These are phyloP conservation scores for Lateolabrax maculatus DNA, from an alignment of 2,797 vertebrate genomes.

Conservation along the genomic window DNA sequence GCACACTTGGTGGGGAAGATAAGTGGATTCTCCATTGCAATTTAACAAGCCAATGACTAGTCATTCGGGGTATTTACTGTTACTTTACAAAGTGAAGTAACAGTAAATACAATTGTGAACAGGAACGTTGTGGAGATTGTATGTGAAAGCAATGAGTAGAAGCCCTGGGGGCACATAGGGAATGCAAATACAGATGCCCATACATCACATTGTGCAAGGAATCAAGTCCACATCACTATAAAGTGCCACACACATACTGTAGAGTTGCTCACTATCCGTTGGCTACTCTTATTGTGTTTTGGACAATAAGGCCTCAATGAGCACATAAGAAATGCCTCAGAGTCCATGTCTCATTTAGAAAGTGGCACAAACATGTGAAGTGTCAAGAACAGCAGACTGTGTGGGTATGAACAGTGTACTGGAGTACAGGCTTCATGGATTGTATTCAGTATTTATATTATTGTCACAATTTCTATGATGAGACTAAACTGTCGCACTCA, in stretches of 20 bases:
- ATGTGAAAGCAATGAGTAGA: not conserved
- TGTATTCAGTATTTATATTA: not conserved
- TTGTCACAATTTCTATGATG: not conserved
- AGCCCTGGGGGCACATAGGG: not conserved
- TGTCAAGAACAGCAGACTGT: not conserved
- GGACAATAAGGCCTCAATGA: not conserved
- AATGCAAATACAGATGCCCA: conserved; percentile 21
- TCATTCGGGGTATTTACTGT: too few relatives aligned
- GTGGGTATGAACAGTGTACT: not conserved
- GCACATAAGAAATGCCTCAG: not conserved
- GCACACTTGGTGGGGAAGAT: conserved; percentile 14
- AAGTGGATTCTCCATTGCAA: conserved; percentile 41
- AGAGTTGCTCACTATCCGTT: not conserved
- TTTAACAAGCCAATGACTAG: conserved; percentile 49
- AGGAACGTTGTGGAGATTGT: not conserved
- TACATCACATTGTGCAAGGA: not conserved
- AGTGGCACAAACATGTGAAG: too few relatives aligned
- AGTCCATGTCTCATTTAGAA: not conserved
- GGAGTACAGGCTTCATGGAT: not conserved
- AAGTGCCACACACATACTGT: not conserved
- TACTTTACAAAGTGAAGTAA: too few relatives aligned
- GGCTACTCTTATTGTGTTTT: not conserved
- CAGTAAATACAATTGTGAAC: conserved; percentile 19
- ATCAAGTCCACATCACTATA: not conserved
- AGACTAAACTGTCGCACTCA: not conserved